phyloP scores from a whole-genome alignment of 2,888 invertebrate species.

The Penaeus monodon region DNA sequence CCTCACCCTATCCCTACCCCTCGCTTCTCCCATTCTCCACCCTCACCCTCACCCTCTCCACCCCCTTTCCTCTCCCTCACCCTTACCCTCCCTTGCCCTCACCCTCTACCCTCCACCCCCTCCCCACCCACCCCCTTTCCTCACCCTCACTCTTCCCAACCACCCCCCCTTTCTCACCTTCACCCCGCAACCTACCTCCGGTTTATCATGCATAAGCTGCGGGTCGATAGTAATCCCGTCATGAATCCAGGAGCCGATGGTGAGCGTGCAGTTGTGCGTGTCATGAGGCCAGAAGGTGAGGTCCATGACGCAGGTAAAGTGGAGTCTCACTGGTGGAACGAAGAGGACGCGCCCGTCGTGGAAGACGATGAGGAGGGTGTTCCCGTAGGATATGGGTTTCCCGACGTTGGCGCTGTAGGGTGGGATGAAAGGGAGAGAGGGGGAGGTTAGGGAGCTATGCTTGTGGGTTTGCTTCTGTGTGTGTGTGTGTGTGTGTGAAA shows the following conservation, averaged over 20 bases:
- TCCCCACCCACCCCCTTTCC: background rate
- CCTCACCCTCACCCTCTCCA: no score
- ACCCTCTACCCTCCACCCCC: no score
- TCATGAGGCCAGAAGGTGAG: constrained; percentile 79
- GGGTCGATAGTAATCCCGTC: constrained; percentile 77
- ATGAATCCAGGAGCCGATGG: constrained; percentile 79
- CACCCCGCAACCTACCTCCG: constrained; percentile 27
- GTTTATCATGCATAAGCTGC: constrained; percentile 43
- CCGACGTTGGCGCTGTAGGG: constrained; percentile 13
- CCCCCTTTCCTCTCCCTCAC: no score
- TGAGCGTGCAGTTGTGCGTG: constrained; percentile 76
- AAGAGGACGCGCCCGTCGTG: constrained; percentile 75
- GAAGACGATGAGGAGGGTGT: constrained; percentile 42
- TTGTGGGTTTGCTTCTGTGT: no score
- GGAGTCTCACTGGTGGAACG: constrained; percentile 75
- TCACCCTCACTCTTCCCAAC: background rate
- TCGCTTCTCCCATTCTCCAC: background rate
- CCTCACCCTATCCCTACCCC: background rate
- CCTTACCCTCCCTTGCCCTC: no score
- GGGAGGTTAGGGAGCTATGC: no score
- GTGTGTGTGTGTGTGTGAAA: no score
- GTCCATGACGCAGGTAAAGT: constrained; percentile 76
- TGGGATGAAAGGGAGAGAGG: no score
- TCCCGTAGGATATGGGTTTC: background rate
- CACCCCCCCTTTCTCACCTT: background rate